Percentiles rank a stretch among this genome's conserved stretches.
Evolutionary conservation across 2,888 invertebrate species (phyloP).

Genomic region (Cephus sareptanus): DNA sequence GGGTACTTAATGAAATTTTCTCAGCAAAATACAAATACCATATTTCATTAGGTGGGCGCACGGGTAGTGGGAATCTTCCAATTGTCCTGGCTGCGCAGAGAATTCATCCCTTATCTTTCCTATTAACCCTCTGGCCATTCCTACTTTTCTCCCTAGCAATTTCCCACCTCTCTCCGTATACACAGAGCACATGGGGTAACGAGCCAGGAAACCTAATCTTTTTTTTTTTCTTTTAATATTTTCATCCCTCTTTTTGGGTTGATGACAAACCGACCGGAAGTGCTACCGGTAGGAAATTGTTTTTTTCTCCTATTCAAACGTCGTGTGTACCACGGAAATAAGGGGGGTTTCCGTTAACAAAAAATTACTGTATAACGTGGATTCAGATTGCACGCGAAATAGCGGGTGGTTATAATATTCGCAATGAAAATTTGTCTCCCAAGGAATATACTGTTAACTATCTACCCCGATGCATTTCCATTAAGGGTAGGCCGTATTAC

Average conservation of each 20-base stretch:
- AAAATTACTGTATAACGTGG: neutral
- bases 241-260: neutral
- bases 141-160: neutral
- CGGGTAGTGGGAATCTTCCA: neutral
- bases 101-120: neutral
- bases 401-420: neutral
- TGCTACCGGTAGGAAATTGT: neutral
- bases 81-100: neutral
- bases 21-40: neutral
- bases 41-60: neutral
- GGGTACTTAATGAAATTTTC: neutral
- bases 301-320: neutral
- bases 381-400: neutral
- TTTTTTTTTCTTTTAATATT: neutral
- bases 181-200: neutral
- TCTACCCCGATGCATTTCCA: neutral
- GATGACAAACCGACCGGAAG: neutral
- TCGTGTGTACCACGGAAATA: neutral
- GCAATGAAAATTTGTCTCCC: neutral
- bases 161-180: neutral
- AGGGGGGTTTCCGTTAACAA: neutral
- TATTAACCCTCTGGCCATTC: neutral
- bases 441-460: neutral
- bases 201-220: neutral
- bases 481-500: neutral